Evolutionary conservation across 2,888 invertebrate species (phyloP).

Genomic region (Philonicus albiceps): DNA sequence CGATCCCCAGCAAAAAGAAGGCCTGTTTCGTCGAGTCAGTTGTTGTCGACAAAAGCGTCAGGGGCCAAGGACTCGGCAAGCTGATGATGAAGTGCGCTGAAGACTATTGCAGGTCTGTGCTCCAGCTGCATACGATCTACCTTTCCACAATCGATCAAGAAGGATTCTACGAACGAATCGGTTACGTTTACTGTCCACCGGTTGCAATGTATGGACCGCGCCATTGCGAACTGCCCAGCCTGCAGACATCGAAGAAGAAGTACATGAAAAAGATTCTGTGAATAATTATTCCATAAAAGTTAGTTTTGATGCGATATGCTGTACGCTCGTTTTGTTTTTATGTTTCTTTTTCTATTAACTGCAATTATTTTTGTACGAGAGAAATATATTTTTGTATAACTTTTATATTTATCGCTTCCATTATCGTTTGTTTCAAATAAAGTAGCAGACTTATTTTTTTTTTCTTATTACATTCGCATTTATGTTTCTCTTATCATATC

Average conservation of each 20-base stretch:
- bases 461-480: neutral
- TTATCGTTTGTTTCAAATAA: constrained; percentile 7
- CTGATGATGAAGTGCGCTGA: constrained; percentile 78
- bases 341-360: neutral
- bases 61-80: constrained; percentile 81
- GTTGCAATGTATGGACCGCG: constrained; percentile 73
- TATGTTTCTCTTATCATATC: neutral
- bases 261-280: constrained; percentile 63
- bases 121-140: constrained; percentile 72
- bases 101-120: constrained; percentile 72
- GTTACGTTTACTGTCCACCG: constrained; percentile 74
- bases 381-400: constrained; percentile 23
- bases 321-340: neutral
- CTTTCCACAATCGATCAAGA: constrained; percentile 79
- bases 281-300: constrained; percentile 51
- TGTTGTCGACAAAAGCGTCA: constrained; percentile 74
- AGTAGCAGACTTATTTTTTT: neutral
- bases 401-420: neutral
- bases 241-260: constrained; percentile 61
- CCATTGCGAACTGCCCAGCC: constrained; percentile 60
- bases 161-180: constrained; percentile 77
- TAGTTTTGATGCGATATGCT: neutral
- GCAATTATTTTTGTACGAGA: neutral
- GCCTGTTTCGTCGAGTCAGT: constrained; percentile 85
- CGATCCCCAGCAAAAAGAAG: constrained; percentile 73